A percentile compares a stretch with the other conserved stretches of the same genome.
These are phyloP conservation scores for Notocelia uddmanniana DNA, from an alignment of 2,888 invertebrate species.

Conservation along the genomic window DNA sequence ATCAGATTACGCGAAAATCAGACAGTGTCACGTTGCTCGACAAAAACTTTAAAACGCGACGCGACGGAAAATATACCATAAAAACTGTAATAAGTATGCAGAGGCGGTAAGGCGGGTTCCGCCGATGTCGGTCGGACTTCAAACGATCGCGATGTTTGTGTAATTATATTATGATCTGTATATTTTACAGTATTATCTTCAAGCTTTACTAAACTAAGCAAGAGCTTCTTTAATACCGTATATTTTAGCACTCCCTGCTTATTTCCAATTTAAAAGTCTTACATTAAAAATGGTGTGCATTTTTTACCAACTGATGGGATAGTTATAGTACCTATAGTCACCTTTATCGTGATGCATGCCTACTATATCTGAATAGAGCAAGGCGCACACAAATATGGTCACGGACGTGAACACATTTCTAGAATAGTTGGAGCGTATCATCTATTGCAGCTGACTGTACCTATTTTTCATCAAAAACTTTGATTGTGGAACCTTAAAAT, in stretches of 20 bases:
- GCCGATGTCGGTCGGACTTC: background rate
- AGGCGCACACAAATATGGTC: too few species aligned
- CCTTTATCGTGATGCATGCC: too few species aligned
- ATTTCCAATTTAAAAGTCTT: too few species aligned
- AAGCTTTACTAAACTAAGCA: too few species aligned
- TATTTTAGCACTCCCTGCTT: too few species aligned
- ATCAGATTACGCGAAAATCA: slow-evolving; percentile 54
- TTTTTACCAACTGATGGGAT: too few species aligned
- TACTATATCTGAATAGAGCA: background rate
- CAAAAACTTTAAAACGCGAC: slow-evolving; percentile 64
- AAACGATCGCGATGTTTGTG: background rate
- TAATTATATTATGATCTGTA: background rate
- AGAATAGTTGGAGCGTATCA: background rate
- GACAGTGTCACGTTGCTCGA: slow-evolving; percentile 70
- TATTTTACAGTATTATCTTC: background rate
- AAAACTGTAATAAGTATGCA: slow-evolving; percentile 33
- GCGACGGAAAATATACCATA: slow-evolving; percentile 34
- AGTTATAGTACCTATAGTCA: too few species aligned
- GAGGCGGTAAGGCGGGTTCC: slow-evolving; percentile 30
- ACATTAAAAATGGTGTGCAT: too few species aligned
- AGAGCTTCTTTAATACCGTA: background rate
- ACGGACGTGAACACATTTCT: too few species aligned
- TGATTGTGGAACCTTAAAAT: slow-evolving; percentile 61
- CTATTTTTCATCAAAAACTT: background rate
- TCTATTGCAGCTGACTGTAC: background rate